phyloP scores from a whole-genome alignment of 2,113 vertebrate genomes.

The Campylomormyrus numenius region DNA sequence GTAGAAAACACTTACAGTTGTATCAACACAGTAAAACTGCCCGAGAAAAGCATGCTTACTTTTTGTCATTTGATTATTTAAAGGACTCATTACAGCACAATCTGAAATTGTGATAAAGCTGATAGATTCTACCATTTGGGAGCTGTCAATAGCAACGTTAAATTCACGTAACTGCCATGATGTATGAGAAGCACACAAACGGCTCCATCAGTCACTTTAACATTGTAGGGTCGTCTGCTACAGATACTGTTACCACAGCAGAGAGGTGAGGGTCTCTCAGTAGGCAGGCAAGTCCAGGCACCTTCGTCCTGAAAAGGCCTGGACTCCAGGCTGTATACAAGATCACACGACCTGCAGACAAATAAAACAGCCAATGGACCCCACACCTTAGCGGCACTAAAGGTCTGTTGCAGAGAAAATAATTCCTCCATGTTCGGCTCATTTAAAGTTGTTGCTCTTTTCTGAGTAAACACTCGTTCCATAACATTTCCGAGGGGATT shows the following conservation, averaged over 20 bases:
- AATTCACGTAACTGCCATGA: neutral
- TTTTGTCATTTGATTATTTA: neutral
- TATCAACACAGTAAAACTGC: neutral
- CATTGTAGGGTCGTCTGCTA: neutral
- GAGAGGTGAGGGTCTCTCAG: neutral
- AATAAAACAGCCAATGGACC: neutral
- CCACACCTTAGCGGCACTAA: neutral
- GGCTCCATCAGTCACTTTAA: neutral
- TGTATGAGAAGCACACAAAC: neutral
- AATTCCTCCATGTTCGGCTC: neutral
- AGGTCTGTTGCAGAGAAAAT: neutral
- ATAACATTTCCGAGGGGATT: neutral
- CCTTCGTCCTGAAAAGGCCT: neutral
- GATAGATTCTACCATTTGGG: neutral
- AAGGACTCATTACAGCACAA: neutral
- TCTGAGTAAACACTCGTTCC: neutral
- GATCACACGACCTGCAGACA: neutral
- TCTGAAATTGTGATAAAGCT: neutral
- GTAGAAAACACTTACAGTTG: neutral
- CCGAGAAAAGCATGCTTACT: neutral
- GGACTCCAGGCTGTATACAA: neutral
- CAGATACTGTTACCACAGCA: neutral
- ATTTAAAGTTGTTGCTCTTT: conserved; percentile 2
- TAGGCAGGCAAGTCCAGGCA: neutral
- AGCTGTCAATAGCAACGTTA: neutral